These are phyloP conservation scores for Myotis daubentonii DNA, from an alignment of 2,797 vertebrate species.

Conservation along the genomic window DNA sequence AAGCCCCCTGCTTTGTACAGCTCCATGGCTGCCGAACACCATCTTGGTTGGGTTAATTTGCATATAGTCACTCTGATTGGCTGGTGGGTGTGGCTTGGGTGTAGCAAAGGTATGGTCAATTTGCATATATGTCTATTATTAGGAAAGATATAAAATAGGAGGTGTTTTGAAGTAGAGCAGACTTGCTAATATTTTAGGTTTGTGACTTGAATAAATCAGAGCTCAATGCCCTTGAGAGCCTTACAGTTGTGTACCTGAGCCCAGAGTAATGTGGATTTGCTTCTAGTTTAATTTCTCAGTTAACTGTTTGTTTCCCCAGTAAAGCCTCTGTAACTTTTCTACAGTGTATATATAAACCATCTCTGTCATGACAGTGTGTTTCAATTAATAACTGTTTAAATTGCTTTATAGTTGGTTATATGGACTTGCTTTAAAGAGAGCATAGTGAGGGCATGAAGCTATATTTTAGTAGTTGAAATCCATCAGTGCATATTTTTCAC, in stretches of 20 bases:
- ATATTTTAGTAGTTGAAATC: neutral
- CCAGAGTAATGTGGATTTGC: neutral
- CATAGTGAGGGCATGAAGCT: too few species aligned
- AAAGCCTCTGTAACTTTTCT: neutral
- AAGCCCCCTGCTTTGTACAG: too few species aligned
- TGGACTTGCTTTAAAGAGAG: neutral
- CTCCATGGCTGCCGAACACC: too few species aligned
- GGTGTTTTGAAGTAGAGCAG: neutral
- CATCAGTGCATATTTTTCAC: neutral
- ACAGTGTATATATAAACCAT: neutral
- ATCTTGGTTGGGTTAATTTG: too few species aligned
- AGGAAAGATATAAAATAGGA: neutral
- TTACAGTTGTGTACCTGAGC: neutral
- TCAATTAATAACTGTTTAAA: neutral
- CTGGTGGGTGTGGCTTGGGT: too few species aligned
- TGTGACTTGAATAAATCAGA: neutral
- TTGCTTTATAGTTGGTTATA: neutral
- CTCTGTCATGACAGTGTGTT: neutral
- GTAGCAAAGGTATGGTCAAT: too few species aligned
- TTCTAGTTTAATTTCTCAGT: neutral
- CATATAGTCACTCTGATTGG: too few species aligned
- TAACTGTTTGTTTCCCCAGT: neutral
- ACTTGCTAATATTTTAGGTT: neutral
- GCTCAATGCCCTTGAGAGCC: neutral
- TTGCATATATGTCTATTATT: too few species aligned